Base-by-base conservation (phyloP, 2,888 invertebrate species). In the Pedicia rivosa region DNA sequence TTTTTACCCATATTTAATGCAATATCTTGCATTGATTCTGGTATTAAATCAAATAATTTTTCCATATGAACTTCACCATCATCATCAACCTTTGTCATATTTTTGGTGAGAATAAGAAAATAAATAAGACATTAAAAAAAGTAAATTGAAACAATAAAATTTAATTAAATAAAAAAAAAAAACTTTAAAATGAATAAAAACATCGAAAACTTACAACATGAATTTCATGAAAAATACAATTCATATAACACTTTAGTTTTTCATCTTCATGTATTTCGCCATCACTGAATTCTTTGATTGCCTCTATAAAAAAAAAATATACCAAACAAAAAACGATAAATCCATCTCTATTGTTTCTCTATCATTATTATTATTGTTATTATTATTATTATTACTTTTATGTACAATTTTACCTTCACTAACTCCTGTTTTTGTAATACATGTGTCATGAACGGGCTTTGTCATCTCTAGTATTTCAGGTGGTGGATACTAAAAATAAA, bases 191-290 rank as follows among this genome's bases (percentile, higher is more conserved):
- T 24, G 5, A 30, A 25, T 9, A 30, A 34, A 13, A 16, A 9
- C 4, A 20, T 32, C 29, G 16, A n/a, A n/a, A 10, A 35, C 25
- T 26, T 14, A 53, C 46, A 25, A 50, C 48, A 39, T 46, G 39
- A 2, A 44, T 34, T 36, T 51, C 49, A 40, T 52, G 49, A 36
- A 54, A 53, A 17, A 53, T 28, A 40, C 53, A 53, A 41, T 50
- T 49, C 54, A 54, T 54, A 37, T 53, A 53, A 40, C 53, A 53
- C 42, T 53, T 53, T 10, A 53, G 44, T 8, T 47, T 46, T 28
- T 50, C 47, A 43, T 53, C 51, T 24, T 53, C 50, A 35, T 50
- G 50, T 19, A 51, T 45, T 37, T 52, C 48, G 2, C 50, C 53
- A 40, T 53, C 52, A 40, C 53, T 53, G 37, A 54, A 54, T 37